Base-by-base conservation (phyloP, 2,888 invertebrate genomes). In the Drosophila formosana region DNA sequence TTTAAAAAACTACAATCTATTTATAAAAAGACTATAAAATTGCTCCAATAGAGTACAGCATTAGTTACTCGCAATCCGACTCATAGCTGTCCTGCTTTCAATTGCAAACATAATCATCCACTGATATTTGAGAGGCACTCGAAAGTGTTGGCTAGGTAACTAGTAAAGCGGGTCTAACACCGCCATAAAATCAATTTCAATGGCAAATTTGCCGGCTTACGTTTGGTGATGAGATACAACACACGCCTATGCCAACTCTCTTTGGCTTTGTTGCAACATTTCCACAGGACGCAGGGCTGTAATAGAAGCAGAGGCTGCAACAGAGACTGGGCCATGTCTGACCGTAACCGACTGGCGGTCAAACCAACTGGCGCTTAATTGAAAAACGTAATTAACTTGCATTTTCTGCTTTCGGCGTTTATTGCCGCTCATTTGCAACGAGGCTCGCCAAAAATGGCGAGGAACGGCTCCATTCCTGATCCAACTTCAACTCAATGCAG, bases 351-450 rank as follows among this genome's bases (percentile, higher is more conserved):
- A 37, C 32, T 56, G 49, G 63, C 65, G 82, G 75, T 69, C 66
- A 81, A 64, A 82, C 73, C 75, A 66, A 65, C 72, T 62, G 69
- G 68, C 74, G 85, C 85, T 82, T 85, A 85, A 85, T 85, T 84
- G 88, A 85, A 85, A 85, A 85, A 85, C 88, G 85, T 87, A 85
- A 85, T 85, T 85, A 85, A 85, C 88, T 87, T 82, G 82, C 75
- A 85, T 85, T 85, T 87, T 87, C 88, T 87, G 85, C 85, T 85
- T 80, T 85, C 79, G 80, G 82, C 88, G 79, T 82, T 87, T 82
- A 87, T 85, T 84, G 88, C 80, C 76, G 75, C 85, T 87, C 85
- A 87, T 85, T 85, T 85, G 85, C 82, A 85, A 88, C 66, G 86
- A 66, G 58, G 46, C 66, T 46, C 60, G 62, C 62, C 52, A 32